phyloP scores from a whole-genome alignment of 1,140 invertebrate genomes.

The Kradibia gibbosae region DNA sequence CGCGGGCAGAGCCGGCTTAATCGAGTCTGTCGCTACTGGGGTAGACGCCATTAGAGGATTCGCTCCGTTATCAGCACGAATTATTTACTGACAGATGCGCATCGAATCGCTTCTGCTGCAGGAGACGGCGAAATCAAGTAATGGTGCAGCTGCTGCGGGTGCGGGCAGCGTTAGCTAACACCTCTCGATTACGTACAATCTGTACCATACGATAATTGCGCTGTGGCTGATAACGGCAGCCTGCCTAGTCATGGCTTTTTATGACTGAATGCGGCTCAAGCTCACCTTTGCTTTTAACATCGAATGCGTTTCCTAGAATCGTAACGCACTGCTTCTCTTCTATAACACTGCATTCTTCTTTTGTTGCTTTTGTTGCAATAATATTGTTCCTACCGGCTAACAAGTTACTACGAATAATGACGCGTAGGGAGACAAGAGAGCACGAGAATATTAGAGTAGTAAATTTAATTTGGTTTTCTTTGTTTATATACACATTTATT shows the following conservation, averaged over 20 bases:
- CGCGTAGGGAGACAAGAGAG: too few relatives aligned
- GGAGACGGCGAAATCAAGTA: background rate
- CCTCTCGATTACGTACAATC: background rate
- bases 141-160: background rate
- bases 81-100: slow-evolving; percentile 22
- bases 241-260: background rate
- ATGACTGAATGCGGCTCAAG: background rate
- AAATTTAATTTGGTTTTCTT: too few relatives aligned
- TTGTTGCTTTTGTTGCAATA: too few relatives aligned
- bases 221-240: background rate
- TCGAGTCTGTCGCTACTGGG: too few relatives aligned
- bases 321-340: background rate
- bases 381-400: too few relatives aligned
- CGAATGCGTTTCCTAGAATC: background rate
- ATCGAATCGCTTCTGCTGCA: background rate
- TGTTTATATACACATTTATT: too few relatives aligned
- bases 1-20: too few relatives aligned
- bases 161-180: background rate
- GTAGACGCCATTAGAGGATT: slow-evolving; percentile 1
- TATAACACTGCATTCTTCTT: background rate
- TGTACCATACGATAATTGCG: background rate
- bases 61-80: slow-evolving; percentile 23
- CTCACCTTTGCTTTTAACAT: background rate
- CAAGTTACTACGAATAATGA: too few relatives aligned
- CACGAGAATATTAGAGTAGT: too few relatives aligned